A percentile compares a stretch with the other conserved stretches of the same genome.
phyloP scores from a whole-genome alignment of 2,113 vertebrate species.

The Thamnophis sirtalis region DNA sequence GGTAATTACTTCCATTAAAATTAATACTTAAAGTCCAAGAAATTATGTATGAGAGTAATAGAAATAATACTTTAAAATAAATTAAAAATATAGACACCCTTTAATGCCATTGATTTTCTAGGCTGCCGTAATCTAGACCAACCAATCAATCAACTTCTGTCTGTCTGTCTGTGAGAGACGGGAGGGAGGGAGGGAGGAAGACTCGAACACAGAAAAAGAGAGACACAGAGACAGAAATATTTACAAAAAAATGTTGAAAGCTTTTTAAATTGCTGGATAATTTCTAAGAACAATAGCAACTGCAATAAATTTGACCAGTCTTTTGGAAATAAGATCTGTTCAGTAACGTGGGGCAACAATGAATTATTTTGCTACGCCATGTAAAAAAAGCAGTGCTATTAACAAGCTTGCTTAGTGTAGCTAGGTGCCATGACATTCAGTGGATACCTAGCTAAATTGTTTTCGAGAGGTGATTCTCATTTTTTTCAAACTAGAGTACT shows the following conservation, averaged over 20 bases:
- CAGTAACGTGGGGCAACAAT: not conserved
- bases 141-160: not conserved
- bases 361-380: not conserved
- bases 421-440: not conserved
- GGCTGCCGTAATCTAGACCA: not conserved
- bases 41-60: constrained; percentile 26
- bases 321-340: not conserved
- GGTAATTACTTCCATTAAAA: constrained; percentile 53
- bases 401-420: not conserved
- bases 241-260: not conserved
- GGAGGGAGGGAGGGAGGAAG: not conserved
- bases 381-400: not conserved
- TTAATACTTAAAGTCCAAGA: constrained; percentile 35
- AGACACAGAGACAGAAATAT: not conserved
- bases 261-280: not conserved
- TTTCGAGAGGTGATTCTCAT: not conserved
- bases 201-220: not conserved
- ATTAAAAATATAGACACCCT: not conserved
- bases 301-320: not conserved
- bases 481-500: not conserved
- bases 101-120: not conserved
- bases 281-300: not conserved
- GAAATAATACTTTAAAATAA: not conserved
- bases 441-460: not conserved
- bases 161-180: not conserved